Base-by-base conservation (phyloP, 2,888 invertebrate species). In the Volucella inflata region DNA sequence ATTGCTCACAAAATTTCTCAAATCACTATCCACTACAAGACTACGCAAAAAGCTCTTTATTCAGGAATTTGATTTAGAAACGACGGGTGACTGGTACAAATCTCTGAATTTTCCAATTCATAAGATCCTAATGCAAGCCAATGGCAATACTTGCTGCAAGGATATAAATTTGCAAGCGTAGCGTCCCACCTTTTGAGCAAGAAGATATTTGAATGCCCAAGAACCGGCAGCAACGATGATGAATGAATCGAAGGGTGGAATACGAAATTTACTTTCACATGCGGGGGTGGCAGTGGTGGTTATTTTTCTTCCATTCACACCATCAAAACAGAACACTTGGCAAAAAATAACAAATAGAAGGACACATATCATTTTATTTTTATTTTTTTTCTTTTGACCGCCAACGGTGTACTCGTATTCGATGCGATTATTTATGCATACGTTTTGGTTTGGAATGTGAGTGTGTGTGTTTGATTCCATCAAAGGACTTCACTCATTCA, bases 111-210 rank as follows among this genome's bases (percentile, higher is more conserved):
- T 30, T 30, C 30, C 30, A 30, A 30, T 30, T 30, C 30, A 30
- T 6, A 30, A 30, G 30, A 30, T 6, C 30, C 30, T 30, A 6
- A 21, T 21, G 21, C 21, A 21, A 6, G 0, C 30, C 30, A 30
- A 30, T 30, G 30, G 30, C 30, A 30, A 30, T 30, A 6, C 30
- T 30, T 6, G 6, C 30, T 30, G 30, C 30, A 71, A 55, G 80
- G 80, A 62, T 65, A 42, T 1, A 60, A 85, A 85, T 85, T 85
- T 85, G 85, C 81, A 77, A 81, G 77, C 81, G 62, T 77, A 75
- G 85, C 71, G 72, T 85, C 81, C 81, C 85, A 85, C 85, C 85
- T 85, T 85, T 81, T 81, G 76, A 76, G 11, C 72, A 68, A 46
- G 62, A 30, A 67, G 60, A 75, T 55, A 85, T 85, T 85, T 85